These are phyloP conservation scores for Argyrosomus japonicus DNA, from an alignment of 2,113 vertebrate genomes.

Conservation along the genomic window DNA sequence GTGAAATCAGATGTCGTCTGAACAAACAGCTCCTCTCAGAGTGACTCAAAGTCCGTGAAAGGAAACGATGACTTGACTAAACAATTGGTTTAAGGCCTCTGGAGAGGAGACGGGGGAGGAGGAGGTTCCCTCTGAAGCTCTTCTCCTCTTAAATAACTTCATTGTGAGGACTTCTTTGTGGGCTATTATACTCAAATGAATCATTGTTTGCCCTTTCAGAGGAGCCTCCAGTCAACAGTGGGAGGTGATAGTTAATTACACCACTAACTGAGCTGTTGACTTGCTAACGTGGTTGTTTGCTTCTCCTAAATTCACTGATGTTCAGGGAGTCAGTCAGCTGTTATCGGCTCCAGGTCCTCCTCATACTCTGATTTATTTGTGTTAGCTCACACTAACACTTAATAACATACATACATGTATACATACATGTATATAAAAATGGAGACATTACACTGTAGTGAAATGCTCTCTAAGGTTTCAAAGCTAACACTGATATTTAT, in stretches of 20 bases:
- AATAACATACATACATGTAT: too few species aligned
- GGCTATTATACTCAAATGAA: constrained; percentile 57
- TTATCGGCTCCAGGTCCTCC: too few species aligned
- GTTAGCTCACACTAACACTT: too few species aligned
- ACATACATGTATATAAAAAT: too few species aligned
- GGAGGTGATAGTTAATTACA: constrained; percentile 53
- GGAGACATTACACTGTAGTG: not conserved
- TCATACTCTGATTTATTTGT: too few species aligned
- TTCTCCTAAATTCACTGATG: constrained; percentile 1
- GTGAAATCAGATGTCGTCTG: too few species aligned
- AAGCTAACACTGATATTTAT: too few species aligned
- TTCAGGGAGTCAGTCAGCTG: too few species aligned
- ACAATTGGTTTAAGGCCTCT: constrained; percentile 68
- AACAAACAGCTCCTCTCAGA: not conserved
- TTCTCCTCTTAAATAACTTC: constrained; percentile 71
- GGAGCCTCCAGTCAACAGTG: constrained; percentile 35
- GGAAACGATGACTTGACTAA: constrained; percentile 20
- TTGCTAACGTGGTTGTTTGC: constrained; percentile 38
- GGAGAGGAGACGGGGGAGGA: constrained; percentile 13
- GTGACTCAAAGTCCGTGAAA: not conserved
- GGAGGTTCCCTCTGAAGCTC: not conserved
- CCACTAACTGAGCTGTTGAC: constrained; percentile 44
- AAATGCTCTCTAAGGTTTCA: not conserved
- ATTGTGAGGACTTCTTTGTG: constrained; percentile 63
- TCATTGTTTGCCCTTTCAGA: constrained; percentile 57